Evolutionary conservation across 1,140 invertebrate genomes (phyloP), one percentile per base, ranked within the genome.

Genomic region (Nephila pilipes): DNA sequence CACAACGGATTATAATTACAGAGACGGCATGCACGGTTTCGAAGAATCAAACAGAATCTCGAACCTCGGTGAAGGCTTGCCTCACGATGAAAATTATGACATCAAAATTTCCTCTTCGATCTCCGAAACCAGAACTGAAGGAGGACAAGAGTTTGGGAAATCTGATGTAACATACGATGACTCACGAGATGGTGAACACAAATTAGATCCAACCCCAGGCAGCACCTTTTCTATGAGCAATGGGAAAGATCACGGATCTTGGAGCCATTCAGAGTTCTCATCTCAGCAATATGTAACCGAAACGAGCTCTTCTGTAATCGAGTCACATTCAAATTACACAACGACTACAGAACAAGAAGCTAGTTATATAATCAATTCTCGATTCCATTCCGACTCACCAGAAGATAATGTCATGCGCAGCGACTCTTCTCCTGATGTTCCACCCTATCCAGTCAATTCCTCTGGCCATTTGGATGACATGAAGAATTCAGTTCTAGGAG

Each of bases 301-400:
- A 55, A 69, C 81, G 1, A 65, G 58, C 38, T 54, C 81, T 12
- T 58, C 65, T 14, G 29, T 54, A 38, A 54, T 38, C 18, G 57
- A 91, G 63, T 25, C 46, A 2, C 22, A 79, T 54, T 8, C 69
- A 57, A 80, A 6, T 8, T 32, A 57, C 25, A 46, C 55, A 2
- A 69, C 55, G n/a, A 65, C 54, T 46, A 58, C 75, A 8, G 81
- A 93, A 46, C 83, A 91, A 55, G 83, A 93, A 38, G 36, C 87
- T 57, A 63, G 18, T 29, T 93, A 93, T 38, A 69, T 89, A 46
- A 89, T 85, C 57, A 89, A 89, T 81, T 79, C 83, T n/a, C n/a
- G 87, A 54, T 93, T 88, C 38, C 92, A 93, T 55, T 93, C 92
- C 22, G 92, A 93, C 36, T 93, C 92, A n/a, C 92, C 92, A 32